Evolutionary conservation across 2,113 vertebrate genomes (phyloP).

Genomic region (Heloderma charlesbogerti): DNA sequence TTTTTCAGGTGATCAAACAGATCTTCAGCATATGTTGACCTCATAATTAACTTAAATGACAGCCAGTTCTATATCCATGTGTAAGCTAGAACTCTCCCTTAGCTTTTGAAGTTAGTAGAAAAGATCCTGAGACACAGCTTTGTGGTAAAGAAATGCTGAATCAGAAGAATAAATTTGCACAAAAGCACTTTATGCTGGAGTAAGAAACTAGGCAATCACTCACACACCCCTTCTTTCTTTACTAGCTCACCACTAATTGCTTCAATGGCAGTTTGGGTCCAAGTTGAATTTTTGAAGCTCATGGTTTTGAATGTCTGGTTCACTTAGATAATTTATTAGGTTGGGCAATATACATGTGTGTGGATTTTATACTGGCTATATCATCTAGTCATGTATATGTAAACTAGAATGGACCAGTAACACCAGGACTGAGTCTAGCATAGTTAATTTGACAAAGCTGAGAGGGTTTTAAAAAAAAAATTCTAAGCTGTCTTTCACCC

Average conservation of each 20-base stretch:
- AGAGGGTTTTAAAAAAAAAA: not conserved
- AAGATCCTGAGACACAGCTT: not conserved
- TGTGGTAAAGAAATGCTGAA: not conserved
- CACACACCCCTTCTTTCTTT: too few species aligned
- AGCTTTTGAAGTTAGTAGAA: not conserved
- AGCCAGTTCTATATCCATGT: not conserved
- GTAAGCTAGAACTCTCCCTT: not conserved
- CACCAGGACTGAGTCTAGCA: not conserved
- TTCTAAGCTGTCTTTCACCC: not conserved
- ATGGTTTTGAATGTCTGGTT: not conserved
- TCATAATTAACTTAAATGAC: not conserved
- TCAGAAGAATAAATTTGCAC: not conserved
- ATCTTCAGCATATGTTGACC: not conserved
- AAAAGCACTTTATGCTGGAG: not conserved
- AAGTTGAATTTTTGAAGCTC: not conserved
- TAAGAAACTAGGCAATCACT: not conserved
- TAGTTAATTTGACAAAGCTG: not conserved
- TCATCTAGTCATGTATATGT: not conserved
- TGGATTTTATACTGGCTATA: not conserved
- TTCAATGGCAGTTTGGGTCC: not conserved
- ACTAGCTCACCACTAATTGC: not conserved
- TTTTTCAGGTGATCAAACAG: not conserved
- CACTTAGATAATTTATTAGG: not conserved
- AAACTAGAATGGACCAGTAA: not conserved
- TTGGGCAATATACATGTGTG: not conserved